These are phyloP conservation scores for Doryteuthis pealeii DNA, from an alignment of 1,140 invertebrate species.

Conservation along the genomic window DNA sequence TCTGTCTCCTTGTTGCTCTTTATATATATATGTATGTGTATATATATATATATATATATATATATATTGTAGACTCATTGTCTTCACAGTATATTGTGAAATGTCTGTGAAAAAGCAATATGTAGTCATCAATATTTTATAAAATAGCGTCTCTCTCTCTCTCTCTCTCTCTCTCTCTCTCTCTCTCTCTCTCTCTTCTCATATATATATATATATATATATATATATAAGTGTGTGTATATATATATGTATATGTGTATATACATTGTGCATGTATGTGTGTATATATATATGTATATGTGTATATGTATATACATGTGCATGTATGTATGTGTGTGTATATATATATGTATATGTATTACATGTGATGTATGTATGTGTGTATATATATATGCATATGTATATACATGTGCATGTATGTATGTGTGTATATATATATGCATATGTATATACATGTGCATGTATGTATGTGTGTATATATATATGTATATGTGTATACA, in stretches of 20 bases:
- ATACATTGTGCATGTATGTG: too few relatives aligned
- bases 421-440: background rate
- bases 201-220: background rate
- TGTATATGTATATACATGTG: background rate
- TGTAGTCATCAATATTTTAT: too few relatives aligned
- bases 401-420: background rate
- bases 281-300: background rate
- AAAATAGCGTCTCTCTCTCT: too few relatives aligned
- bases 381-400: background rate
- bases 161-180: too few relatives aligned
- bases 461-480: background rate
- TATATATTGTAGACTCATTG: too few relatives aligned
- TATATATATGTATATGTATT: conserved; percentile 5
- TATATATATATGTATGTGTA: too few relatives aligned
- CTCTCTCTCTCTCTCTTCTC: too few relatives aligned
- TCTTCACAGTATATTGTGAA: too few relatives aligned
- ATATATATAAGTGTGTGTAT: background rate
- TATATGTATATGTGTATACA: background rate
- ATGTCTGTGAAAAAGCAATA: too few relatives aligned
- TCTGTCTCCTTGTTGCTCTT: too few relatives aligned
- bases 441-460: background rate
- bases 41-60: too few relatives aligned
- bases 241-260: background rate
- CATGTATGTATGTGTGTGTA: background rate
- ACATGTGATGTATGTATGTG: background rate